phyloP scores from a whole-genome alignment of 1,140 invertebrate species.

The Leptinotarsa texana region DNA sequence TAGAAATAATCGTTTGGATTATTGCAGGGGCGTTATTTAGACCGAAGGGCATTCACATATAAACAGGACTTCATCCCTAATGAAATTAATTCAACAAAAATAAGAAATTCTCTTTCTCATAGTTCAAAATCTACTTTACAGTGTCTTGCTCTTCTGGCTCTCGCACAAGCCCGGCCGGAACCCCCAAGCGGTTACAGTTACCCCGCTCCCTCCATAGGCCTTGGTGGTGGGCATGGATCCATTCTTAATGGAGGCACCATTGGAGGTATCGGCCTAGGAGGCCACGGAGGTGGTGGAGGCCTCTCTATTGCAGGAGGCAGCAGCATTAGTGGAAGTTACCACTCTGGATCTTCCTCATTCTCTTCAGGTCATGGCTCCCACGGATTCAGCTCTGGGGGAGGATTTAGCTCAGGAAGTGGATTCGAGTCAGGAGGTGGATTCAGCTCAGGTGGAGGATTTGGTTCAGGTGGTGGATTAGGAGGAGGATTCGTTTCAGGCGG shows the following conservation, averaged over 20 bases:
- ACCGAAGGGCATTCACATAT: too few species aligned
- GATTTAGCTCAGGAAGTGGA: slow-evolving; percentile 42
- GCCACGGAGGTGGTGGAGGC: background rate
- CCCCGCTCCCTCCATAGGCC: slow-evolving; percentile 61
- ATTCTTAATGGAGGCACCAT: slow-evolving; percentile 5
- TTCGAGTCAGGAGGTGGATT: slow-evolving; percentile 34
- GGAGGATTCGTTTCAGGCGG: slow-evolving; percentile 33
- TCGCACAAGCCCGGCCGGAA: slow-evolving; percentile 23
- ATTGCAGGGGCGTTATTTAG: too few species aligned
- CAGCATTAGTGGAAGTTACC: slow-evolving; percentile 14
- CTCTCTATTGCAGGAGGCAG: slow-evolving; percentile 11
- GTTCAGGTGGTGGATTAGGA: slow-evolving; percentile 41
- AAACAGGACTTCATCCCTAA: too few species aligned
- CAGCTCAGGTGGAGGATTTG: slow-evolving; percentile 37
- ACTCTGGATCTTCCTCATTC: slow-evolving; percentile 24
- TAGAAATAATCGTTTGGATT: too few species aligned
- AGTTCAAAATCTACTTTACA: too few species aligned
- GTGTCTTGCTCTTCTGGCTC: slow-evolving; percentile 7
- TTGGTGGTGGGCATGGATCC: slow-evolving; percentile 8
- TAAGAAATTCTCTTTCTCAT: too few species aligned
- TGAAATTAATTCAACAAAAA: too few species aligned
- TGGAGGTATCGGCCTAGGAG: background rate
- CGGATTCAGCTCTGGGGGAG: slow-evolving; percentile 32
- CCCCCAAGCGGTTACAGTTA: slow-evolving; percentile 35
- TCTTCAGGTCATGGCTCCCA: slow-evolving; percentile 27